phyloP scores from a whole-genome alignment of 2,888 invertebrate genomes.

The Sussaba pulchella region DNA sequence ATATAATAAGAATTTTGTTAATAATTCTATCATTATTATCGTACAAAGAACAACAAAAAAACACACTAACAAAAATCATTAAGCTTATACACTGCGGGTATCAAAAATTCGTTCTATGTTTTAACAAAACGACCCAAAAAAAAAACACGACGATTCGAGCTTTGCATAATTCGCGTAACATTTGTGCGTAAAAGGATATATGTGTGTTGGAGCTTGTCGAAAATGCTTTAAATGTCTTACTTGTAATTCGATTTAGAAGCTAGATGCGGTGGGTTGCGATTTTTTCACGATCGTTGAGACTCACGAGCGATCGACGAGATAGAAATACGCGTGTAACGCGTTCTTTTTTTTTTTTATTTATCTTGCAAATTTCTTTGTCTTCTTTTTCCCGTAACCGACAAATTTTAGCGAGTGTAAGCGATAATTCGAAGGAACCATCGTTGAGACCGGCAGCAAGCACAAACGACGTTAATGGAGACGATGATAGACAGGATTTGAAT shows the following conservation, averaged over 20 bases:
- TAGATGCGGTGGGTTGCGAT: no score
- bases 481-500: conserved; percentile 85
- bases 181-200: conserved; percentile 38
- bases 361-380: no score
- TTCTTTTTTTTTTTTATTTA: no score
- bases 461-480: conserved; percentile 84
- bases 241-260: conserved; percentile 26
- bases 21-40: no score
- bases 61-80: conserved; percentile 47
- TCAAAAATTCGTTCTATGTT: conserved; percentile 33
- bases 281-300: no score
- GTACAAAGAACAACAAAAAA: conserved; percentile 15
- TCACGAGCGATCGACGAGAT: no score
- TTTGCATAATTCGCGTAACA: conserved; percentile 54
- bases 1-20: no score
- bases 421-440: conserved; percentile 80
- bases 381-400: conserved; percentile 59
- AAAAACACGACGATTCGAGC: conserved; percentile 38
- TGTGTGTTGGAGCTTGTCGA: conserved; percentile 44
- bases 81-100: conserved; percentile 8
- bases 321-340: no score
- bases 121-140: conserved; percentile 43
- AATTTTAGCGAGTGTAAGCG: conserved; percentile 80
- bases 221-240: conserved; percentile 57
- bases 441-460: conserved; percentile 79